phyloP scores from a whole-genome alignment of 2,888 invertebrate genomes.

The Bombylius major region DNA sequence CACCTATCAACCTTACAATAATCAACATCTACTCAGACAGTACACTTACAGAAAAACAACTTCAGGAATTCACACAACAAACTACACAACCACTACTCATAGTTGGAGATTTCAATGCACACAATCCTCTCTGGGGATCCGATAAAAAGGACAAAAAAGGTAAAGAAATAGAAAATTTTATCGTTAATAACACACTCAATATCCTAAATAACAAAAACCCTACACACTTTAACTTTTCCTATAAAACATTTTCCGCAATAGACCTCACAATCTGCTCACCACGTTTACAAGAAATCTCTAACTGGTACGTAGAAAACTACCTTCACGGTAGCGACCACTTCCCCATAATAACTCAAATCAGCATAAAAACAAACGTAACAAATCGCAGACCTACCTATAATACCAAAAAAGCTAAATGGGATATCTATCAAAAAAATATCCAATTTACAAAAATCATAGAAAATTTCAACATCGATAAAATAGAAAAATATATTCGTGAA shows the following conservation, averaged over 20 bases:
- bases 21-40: not conserved
- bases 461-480: not conserved
- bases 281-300: not conserved
- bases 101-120: not conserved
- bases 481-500: not conserved
- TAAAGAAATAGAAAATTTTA: not conserved
- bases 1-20: not conserved
- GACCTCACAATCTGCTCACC: not conserved
- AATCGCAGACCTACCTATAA: not conserved
- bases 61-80: not conserved
- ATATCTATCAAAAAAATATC: not conserved
- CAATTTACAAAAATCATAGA: not conserved
- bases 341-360: not conserved
- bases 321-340: not conserved
- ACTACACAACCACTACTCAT: not conserved
- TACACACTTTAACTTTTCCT: not conserved
- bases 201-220: not conserved
- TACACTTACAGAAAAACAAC: not conserved
- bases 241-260: not conserved
- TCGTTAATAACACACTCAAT: not conserved
- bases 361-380: not conserved
- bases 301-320: not conserved
- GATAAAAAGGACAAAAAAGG: not conserved
- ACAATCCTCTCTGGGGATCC: not conserved
- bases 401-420: not conserved